A percentile compares a stretch with the other conserved stretches of the same genome.
Conservation (phyloP, 2,888 invertebrate species). For the Aleiodes leptofemur region DNA sequence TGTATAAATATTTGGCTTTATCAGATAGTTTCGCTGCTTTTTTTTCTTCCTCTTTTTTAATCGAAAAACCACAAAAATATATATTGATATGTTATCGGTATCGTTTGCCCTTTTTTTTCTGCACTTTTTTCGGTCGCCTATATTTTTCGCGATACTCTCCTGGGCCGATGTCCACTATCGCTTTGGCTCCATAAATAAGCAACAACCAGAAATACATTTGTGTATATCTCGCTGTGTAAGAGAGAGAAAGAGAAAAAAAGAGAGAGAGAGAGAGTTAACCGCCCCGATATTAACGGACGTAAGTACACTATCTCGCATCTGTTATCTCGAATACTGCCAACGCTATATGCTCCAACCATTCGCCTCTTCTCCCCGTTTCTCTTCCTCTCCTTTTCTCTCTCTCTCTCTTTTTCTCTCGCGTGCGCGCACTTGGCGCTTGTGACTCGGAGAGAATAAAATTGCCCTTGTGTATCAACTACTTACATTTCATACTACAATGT, state of each 20-base stretch:
- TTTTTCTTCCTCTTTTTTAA: background rate
- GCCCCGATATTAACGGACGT: slow-evolving; percentile 62
- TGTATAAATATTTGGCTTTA: too few relatives aligned
- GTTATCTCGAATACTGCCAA: slow-evolving; percentile 58
- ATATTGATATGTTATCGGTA: slow-evolving; percentile 3
- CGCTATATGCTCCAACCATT: slow-evolving; percentile 28
- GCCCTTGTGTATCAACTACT: slow-evolving; percentile 27
- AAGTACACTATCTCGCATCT: slow-evolving; percentile 62
- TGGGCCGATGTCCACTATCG: slow-evolving; percentile 61
- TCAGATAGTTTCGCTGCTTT: background rate
- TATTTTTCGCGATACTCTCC: slow-evolving; percentile 51
- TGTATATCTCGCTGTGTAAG: slow-evolving; percentile 59
- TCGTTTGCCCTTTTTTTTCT: slow-evolving; percentile 22
- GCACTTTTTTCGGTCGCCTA: slow-evolving; percentile 34
- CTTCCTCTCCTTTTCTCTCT: background rate
- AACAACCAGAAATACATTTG: slow-evolving; percentile 66
- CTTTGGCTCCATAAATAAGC: slow-evolving; percentile 65
- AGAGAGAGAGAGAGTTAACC: slow-evolving; percentile 40
- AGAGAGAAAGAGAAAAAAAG: slow-evolving; percentile 2
- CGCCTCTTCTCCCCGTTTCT: background rate
- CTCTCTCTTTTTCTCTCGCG: background rate
- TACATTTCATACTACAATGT: slow-evolving; percentile 31
- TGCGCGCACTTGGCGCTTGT: background rate
- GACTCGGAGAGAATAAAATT: slow-evolving; percentile 9
- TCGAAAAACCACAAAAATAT: slow-evolving; percentile 14